A percentile compares a stretch with the other conserved stretches of the same genome.
phyloP scores from a whole-genome alignment of 1,140 invertebrate genomes.

The Meloidogyne chitwoodi region DNA sequence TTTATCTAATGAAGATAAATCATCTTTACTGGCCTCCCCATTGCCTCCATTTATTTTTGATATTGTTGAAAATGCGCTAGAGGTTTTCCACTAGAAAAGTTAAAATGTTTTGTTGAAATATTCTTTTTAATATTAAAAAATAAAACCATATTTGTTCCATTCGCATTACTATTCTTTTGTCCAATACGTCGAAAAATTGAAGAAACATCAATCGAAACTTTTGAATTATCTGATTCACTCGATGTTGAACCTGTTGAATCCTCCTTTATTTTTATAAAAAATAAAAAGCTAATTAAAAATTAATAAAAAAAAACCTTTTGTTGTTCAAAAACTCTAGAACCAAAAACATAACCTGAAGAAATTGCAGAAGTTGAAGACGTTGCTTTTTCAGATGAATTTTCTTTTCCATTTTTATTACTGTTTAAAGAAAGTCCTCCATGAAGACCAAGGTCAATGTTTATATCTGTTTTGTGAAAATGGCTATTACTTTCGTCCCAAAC shows the following conservation, averaged over 20 bases:
- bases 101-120: no score
- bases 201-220: slow-evolving; percentile 21
- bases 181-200: slow-evolving; percentile 40
- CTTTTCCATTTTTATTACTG: not conserved
- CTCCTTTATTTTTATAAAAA: not conserved
- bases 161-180: not conserved
- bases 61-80: not conserved
- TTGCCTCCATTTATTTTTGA: not conserved
- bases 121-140: no score
- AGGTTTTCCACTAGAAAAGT: not conserved
- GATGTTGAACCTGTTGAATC: not conserved
- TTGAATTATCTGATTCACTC: not conserved
- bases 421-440: no score
- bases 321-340: slow-evolving; percentile 27
- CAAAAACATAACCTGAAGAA: slow-evolving; percentile 33
- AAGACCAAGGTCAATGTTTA: slow-evolving; percentile 31
- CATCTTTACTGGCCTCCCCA: not conserved
- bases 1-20: not conserved
- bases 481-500: slow-evolving; percentile 22
- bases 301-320: slow-evolving; percentile 13
- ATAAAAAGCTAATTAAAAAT: not conserved
- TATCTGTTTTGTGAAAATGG: slow-evolving; percentile 17
- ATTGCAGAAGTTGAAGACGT: slow-evolving; percentile 10
- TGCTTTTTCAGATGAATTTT: slow-evolving; percentile 7
- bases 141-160: slow-evolving; percentile 12